Conservation (phyloP, 2,113 vertebrate genomes). For the Pituophis catenifer region DNA sequence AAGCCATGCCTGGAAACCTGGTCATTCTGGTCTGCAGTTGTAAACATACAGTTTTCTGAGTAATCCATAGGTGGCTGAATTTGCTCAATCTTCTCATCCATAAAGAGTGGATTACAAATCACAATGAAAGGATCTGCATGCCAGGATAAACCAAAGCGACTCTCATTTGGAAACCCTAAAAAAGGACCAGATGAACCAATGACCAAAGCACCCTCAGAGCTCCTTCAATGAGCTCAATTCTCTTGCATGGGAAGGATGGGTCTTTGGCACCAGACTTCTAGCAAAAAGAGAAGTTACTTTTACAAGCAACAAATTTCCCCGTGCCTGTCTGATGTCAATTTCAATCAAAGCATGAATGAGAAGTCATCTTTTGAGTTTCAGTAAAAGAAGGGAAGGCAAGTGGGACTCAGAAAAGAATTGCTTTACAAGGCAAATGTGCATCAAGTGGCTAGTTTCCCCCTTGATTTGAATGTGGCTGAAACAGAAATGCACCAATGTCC, state of each 20-base stretch:
- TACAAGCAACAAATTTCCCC: background rate
- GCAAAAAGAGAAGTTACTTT: background rate
- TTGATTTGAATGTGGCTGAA: background rate
- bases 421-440: slow-evolving; percentile 16
- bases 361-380: background rate
- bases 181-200: background rate
- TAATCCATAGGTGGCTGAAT: background rate
- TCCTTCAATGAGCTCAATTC: background rate
- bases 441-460: background rate
- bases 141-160: background rate
- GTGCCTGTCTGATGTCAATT: background rate
- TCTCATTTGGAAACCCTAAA: background rate
- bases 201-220: background rate
- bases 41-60: background rate
- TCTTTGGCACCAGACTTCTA: background rate
- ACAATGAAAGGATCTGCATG: background rate
- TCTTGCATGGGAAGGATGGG: background rate
- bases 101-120: background rate
- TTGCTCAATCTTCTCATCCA: background rate
- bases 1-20: background rate
- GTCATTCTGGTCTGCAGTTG: background rate
- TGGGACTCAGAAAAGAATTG: background rate
- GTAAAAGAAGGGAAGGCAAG: background rate
- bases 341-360: background rate
- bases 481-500: background rate